Percentiles rank a stretch among this genome's conserved stretches.
Conservation (phyloP, 2,888 invertebrate genomes). For the Sinohyriopsis cumingii region DNA sequence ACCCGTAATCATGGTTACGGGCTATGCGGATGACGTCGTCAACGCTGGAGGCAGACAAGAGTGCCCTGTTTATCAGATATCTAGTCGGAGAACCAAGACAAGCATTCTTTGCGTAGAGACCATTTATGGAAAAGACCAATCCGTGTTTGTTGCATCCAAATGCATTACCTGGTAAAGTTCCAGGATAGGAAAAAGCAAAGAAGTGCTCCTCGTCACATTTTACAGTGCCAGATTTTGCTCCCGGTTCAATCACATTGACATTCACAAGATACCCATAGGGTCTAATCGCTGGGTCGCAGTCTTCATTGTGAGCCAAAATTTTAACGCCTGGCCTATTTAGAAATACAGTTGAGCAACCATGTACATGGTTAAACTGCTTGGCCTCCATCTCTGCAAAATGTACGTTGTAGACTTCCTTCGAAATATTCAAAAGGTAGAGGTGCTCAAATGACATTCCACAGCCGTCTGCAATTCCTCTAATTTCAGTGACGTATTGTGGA, state of each 20-base stretch:
- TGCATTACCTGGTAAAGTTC: conserved; percentile 16
- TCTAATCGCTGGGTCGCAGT: conserved; percentile 31
- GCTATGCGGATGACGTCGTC: neutral
- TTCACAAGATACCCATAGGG: conserved; percentile 30
- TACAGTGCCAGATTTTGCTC: neutral
- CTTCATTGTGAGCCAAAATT: conserved; percentile 27
- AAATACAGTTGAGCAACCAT: conserved; percentile 36
- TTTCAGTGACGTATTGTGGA: conserved; percentile 32
- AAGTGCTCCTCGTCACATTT: conserved; percentile 19
- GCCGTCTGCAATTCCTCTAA: conserved; percentile 40
- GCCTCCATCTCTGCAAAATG: neutral
- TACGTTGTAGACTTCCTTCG: conserved; percentile 26
- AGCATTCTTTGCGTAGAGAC: neutral
- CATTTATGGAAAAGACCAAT: conserved; percentile 1
- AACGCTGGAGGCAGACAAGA: conserved; percentile 1
- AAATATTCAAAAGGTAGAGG: conserved; percentile 26
- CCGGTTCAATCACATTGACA: conserved; percentile 19
- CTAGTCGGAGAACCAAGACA: neutral
- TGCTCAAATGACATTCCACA: conserved; percentile 32
- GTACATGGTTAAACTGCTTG: conserved; percentile 8
- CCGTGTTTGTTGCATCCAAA: conserved; percentile 15
- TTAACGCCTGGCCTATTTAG: conserved; percentile 20
- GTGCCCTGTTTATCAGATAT: neutral
- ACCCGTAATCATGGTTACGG: neutral
- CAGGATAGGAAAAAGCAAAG: conserved; percentile 32